Base-by-base conservation (phyloP, 2,113 vertebrate species). In the Brachyistius frenatus region DNA sequence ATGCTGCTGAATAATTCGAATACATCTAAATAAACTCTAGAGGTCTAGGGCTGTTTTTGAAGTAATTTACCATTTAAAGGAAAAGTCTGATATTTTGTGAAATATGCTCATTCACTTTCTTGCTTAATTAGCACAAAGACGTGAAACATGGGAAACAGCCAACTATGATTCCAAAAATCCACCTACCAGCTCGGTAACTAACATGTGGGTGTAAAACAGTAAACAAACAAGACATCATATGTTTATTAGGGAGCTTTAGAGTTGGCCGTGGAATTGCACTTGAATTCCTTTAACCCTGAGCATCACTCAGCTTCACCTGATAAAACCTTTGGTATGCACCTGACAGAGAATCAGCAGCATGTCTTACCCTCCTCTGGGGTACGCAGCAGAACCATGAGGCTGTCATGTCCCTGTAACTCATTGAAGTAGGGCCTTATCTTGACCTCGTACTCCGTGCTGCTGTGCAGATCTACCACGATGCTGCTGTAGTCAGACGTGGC, bases 371-470 rank as follows among this genome's bases (percentile, higher is more conserved):
- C 96, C 72, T 98, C 95, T 0, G 98, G 96, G 2, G 93, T 96
- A 16, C 69, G 95, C 71, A 95, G 84, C 53, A 94, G 35, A 2
- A 94, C 93, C 71, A 95, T 91, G 3, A 95, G 90, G 0, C 98
- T 98, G 86, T 99, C 98, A 0, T 95, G 91, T 2, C 98, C 98
- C 0, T 96, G 95, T 23, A 97, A 93, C 77, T 97, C 96, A 2
- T 95, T 95, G 75, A 97, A 98, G 86, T 95, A 98, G 0, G 96
- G 97, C 1, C 95, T 96, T 57, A 99, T 94, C 90, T 99, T 99
- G 84, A 99, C 85, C 89, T 99, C 97, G 0, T 99, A 96, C 69
- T 96, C 96, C 0, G 90, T 94, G 5, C 94, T 95, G 30, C 92
- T 88, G 56, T 84, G 95, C 58, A 99, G 94, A 65, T 96, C 94